Evolutionary conservation across 2,888 invertebrate genomes (phyloP).

Genomic region (Tinea semifulvella): DNA sequence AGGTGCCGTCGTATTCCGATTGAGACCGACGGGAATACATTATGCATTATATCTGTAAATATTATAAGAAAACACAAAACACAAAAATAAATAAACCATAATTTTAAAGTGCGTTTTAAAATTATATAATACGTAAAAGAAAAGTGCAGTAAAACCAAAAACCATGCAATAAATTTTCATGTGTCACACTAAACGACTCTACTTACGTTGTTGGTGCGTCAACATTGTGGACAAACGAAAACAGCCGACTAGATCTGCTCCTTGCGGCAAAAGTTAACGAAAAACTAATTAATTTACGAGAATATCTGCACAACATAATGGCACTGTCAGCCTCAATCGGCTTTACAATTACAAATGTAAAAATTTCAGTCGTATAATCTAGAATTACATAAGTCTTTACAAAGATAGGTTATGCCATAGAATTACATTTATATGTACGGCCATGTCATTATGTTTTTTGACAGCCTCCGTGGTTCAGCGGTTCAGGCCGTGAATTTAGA

Average conservation of each 20-base stretch:
- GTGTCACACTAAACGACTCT: slow-evolving; percentile 20
- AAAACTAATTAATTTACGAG: not conserved
- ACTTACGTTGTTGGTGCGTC: slow-evolving; percentile 55
- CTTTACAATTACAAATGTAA: not conserved
- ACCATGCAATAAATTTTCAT: slow-evolving; percentile 4
- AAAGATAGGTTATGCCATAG: not conserved
- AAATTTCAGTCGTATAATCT: slow-evolving; percentile 2
- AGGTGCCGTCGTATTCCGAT: too few species aligned
- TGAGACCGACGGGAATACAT: too few species aligned
- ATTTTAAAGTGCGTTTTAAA: too few species aligned
- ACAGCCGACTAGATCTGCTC: slow-evolving; percentile 29
- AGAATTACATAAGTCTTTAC: slow-evolving; percentile 2
- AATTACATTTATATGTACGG: too few species aligned
- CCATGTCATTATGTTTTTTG: too few species aligned
- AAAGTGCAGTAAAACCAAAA: too few species aligned
- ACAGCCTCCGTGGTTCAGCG: too few species aligned
- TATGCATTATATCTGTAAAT: too few species aligned
- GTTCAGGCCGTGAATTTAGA: too few species aligned
- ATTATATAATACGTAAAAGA: not conserved
- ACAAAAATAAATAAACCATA: too few species aligned
- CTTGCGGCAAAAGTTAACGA: slow-evolving; percentile 14
- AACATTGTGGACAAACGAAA: slow-evolving; percentile 61
- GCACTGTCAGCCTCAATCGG: not conserved
- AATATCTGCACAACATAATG: slow-evolving; percentile 8
- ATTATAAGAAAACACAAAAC: too few species aligned